Conservation (phyloP, 2,113 vertebrate species). For the Pseudorasbora parva region DNA sequence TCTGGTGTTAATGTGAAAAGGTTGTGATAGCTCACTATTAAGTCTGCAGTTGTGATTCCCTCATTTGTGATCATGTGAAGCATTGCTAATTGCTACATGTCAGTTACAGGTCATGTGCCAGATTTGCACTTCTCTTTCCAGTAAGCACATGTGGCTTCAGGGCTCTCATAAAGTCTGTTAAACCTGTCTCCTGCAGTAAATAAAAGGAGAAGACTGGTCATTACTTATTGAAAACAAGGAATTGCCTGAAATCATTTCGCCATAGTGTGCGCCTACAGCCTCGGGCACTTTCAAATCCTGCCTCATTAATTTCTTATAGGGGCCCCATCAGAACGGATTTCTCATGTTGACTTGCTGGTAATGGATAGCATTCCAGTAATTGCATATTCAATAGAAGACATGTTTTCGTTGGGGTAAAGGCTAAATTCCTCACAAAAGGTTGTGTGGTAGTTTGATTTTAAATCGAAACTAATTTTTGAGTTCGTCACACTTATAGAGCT, state of each 20-base stretch:
- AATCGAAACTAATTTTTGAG: not conserved
- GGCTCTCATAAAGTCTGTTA: slow-evolving; percentile 22
- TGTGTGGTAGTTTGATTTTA: slow-evolving; percentile 2
- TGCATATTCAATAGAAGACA: slow-evolving; percentile 27
- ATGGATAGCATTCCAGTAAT: slow-evolving; percentile 26
- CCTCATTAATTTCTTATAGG: slow-evolving; percentile 76
- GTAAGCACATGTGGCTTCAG: not conserved
- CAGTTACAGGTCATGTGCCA: slow-evolving; percentile 5
- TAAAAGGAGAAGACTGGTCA: slow-evolving; percentile 37
- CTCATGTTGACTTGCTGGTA: slow-evolving; percentile 61
- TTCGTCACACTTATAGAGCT: not conserved
- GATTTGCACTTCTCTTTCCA: slow-evolving; percentile 4
- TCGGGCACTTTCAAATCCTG: slow-evolving; percentile 66
- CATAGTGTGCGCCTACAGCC: slow-evolving; percentile 65
- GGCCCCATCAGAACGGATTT: slow-evolving; percentile 74
- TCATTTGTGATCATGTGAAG: not conserved
- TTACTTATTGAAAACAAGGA: slow-evolving; percentile 61
- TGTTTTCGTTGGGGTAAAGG: not conserved
- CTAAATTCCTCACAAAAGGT: not conserved
- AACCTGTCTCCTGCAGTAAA: slow-evolving; percentile 25
- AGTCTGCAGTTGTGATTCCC: not conserved
- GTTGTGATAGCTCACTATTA: not conserved
- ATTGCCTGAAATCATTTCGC: slow-evolving; percentile 68
- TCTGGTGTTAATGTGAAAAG: not conserved
- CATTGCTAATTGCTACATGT: not conserved